Evolutionary conservation across 2,113 vertebrate genomes (phyloP).

Genomic region (Amblyopsis rosae): DNA sequence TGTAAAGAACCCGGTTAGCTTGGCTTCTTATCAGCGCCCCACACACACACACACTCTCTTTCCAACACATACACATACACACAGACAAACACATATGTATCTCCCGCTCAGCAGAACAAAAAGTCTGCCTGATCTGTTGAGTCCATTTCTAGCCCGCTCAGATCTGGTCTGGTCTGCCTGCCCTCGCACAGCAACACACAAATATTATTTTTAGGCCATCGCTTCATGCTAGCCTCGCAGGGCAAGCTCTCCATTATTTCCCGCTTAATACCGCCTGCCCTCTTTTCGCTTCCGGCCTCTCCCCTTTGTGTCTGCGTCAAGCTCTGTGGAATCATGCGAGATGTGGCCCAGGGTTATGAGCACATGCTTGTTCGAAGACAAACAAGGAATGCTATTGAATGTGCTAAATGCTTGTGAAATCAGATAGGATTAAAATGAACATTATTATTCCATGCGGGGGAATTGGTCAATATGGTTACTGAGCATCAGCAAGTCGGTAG

Average conservation of each 20-base stretch:
- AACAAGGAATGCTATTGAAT: neutral
- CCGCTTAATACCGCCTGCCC: neutral
- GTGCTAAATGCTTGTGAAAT: neutral
- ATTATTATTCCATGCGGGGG: no score
- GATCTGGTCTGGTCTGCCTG: constrained; percentile 28
- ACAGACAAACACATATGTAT: neutral
- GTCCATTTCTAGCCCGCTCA: constrained; percentile 57
- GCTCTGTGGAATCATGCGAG: constrained; percentile 10
- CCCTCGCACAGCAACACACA: constrained; percentile 38
- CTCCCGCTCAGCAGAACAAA: constrained; percentile 24
- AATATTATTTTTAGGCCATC: constrained; percentile 58
- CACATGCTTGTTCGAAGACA: neutral
- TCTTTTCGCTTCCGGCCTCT: constrained; percentile 9
- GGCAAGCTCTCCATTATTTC: constrained; percentile 17
- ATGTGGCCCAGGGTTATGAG: constrained; percentile 9
- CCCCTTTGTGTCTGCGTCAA: constrained; percentile 21
- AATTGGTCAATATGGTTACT: no score
- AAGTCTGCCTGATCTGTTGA: constrained; percentile 53
- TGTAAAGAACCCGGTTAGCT: constrained; percentile 49
- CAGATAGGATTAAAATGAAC: no score
- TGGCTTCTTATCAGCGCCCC: constrained; percentile 59
- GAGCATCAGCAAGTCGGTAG: no score
- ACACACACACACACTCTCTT: constrained; percentile 37
- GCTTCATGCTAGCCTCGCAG: constrained; percentile 32
- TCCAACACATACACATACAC: constrained; percentile 17